Base-by-base conservation (phyloP, 1,140 invertebrate genomes). In the Cephus cinctus region DNA sequence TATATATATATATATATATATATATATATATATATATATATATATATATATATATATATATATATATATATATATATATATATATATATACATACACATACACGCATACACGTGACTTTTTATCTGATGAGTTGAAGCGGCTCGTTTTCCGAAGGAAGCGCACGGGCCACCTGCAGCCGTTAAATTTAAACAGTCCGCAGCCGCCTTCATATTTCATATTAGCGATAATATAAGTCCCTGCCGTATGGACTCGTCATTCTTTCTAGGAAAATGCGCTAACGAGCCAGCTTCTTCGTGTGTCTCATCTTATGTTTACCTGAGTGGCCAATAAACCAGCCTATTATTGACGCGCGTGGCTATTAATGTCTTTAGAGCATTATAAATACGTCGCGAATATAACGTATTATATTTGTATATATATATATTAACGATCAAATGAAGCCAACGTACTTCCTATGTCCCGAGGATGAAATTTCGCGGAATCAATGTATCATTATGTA, bases 191-290 rank as follows among this genome's bases (percentile, higher is more conserved):
- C 63, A 59, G 57, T 66, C 47, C 51, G 56, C 67, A 69, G 65
- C 67, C 67, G 67, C 64, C 61, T 63, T 48, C 60, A 67, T 71
- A 68, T 68, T 67, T 71, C 63, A 69, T 72, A 69, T 69, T 67
- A 65, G 57, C 62, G 63, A 68, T 65, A 71, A 71, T 69, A 57
- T 57, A 61, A 65, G 59, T 59, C 55, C 16, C 31, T 32, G 43
- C 32, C 27, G 16, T 9, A 3, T 6, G 9, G 21, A n/a, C 2
- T 30, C 2, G 11, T 30, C 18, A 9, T 22, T 30, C 27, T 19
- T 3, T 43, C 21, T 30, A 14, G 20, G 9, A n/a, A 4, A 6
- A 47, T 38, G 48, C 49, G 47, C 47, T 50, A 44, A 45, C 59
- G 12, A 43, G 19, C 19, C 46, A 46, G 53, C 52, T 45, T 25